phyloP scores from a whole-genome alignment of 2,888 invertebrate species.

The Formica aserva region DNA sequence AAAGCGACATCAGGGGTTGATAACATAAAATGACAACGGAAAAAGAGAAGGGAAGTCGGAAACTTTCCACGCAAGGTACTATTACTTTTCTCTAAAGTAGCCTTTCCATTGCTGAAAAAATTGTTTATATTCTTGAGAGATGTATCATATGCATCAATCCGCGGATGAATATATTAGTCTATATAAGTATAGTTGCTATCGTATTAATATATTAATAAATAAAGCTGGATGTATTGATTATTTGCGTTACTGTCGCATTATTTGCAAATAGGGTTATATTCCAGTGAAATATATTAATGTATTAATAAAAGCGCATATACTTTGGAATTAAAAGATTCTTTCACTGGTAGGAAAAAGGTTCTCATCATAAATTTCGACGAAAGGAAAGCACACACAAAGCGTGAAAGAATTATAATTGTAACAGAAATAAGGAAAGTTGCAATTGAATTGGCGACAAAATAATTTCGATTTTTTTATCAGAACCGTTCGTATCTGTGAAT shows the following conservation, averaged over 20 bases:
- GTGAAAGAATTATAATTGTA: not conserved
- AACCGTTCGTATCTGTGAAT: not conserved
- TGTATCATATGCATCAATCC: not conserved
- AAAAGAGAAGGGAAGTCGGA: not conserved
- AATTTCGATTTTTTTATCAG: not conserved
- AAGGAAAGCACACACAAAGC: not conserved
- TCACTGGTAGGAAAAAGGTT: not conserved
- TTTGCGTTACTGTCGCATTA: not conserved
- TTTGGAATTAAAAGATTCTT: not conserved
- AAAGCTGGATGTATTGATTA: slow-evolving; percentile 1
- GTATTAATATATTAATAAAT: not conserved
- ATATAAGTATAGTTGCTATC: not conserved
- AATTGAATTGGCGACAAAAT: not conserved
- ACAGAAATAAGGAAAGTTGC: not conserved
- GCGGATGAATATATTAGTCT: not conserved
- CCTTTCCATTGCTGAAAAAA: not conserved
- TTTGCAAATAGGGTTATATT: not conserved
- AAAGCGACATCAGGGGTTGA: not conserved
- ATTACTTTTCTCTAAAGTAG: not conserved
- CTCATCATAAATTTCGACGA: not conserved
- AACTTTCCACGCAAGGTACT: not conserved
- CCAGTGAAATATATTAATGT: not conserved
- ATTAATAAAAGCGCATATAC: not conserved
- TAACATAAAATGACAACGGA: slow-evolving; percentile 1
- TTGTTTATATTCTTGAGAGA: not conserved